A percentile compares a stretch with the other conserved stretches of the same genome.
phyloP scores from a whole-genome alignment of 1,140 invertebrate genomes.

The Dendroctonus ponderosae region DNA sequence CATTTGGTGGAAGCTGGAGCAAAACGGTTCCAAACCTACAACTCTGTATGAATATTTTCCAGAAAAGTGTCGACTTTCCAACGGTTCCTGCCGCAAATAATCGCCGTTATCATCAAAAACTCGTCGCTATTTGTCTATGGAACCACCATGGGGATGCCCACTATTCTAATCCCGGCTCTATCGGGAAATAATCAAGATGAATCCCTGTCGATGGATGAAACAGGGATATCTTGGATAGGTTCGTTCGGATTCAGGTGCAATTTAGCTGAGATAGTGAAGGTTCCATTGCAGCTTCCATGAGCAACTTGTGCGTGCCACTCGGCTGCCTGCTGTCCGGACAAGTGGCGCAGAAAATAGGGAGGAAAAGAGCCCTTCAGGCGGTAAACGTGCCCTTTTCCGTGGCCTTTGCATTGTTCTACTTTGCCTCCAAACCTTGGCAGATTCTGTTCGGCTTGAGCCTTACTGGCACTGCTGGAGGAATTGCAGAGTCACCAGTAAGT shows the following conservation, averaged over 20 bases:
- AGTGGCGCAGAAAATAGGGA: slow-evolving; percentile 65
- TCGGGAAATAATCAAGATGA: slow-evolving; percentile 52
- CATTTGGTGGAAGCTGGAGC: no score
- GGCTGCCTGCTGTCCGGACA: slow-evolving; percentile 71
- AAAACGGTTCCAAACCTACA: no score
- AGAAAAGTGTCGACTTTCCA: slow-evolving; percentile 6
- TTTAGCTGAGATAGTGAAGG: not conserved
- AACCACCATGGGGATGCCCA: slow-evolving; percentile 72
- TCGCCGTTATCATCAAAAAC: slow-evolving; percentile 65
- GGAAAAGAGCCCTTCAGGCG: slow-evolving; percentile 69
- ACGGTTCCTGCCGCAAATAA: slow-evolving; percentile 53
- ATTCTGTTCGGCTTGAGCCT: slow-evolving; percentile 66
- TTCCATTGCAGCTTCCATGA: slow-evolving; percentile 65
- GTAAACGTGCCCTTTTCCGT: slow-evolving; percentile 69
- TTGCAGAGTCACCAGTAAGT: slow-evolving; percentile 74
- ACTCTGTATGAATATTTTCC: not conserved
- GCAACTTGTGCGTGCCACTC: slow-evolving; percentile 71
- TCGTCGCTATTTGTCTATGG: slow-evolving; percentile 66
- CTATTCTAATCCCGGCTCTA: slow-evolving; percentile 71
- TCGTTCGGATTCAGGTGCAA: not conserved
- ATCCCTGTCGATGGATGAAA: slow-evolving; percentile 57
- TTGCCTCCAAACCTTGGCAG: slow-evolving; percentile 57
- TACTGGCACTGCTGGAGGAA: slow-evolving; percentile 68
- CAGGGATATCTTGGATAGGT: slow-evolving; percentile 71
- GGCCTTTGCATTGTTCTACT: slow-evolving; percentile 70